Percentiles rank a stretch among this genome's conserved stretches.
These are phyloP conservation scores for Mnemiopsis leidyi DNA, from an alignment of 37 sponge, comb jelly and placozoan genomes.

Conservation along the genomic window DNA sequence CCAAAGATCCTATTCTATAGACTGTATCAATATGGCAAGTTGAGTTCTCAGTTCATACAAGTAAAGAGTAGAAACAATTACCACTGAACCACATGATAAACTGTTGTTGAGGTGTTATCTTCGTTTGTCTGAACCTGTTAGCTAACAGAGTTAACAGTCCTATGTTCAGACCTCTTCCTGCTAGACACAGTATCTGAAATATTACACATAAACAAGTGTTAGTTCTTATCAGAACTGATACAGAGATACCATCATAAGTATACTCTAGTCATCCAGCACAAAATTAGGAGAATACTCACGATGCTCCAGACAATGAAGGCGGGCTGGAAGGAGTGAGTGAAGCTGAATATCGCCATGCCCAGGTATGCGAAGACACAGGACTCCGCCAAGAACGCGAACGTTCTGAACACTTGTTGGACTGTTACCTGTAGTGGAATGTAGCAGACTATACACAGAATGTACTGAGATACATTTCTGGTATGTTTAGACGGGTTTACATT, in stretches of 20 bases:
- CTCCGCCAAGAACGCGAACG: constrained; percentile 70
- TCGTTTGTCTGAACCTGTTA: constrained; percentile 78
- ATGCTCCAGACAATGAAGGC: constrained; percentile 87
- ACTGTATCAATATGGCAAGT: too few relatives aligned
- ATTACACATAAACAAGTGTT: too few relatives aligned
- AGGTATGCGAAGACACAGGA: constrained; percentile 94
- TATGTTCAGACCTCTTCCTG: constrained; percentile 88
- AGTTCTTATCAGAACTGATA: too few relatives aligned
- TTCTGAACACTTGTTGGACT: constrained; percentile 37
- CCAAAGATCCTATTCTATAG: too few relatives aligned
- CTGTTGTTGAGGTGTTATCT: constrained; percentile 80
- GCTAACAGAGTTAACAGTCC: constrained; percentile 80
- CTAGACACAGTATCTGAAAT: constrained; percentile 74
- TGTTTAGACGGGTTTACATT: too few relatives aligned
- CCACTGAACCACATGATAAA: constrained; percentile 95
- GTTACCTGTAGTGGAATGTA: constrained; percentile 5
- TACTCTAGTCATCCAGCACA: too few relatives aligned
- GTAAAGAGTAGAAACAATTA: too few relatives aligned
- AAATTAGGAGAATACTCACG: too few relatives aligned
- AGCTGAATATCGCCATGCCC: constrained; percentile 87
- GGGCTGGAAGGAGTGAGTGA: constrained; percentile 74
- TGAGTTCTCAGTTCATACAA: too few relatives aligned
- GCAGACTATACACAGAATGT: too few relatives aligned
- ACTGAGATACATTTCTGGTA: too few relatives aligned
- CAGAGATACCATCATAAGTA: too few relatives aligned